These are phyloP conservation scores for Trachelus iudaicus DNA, from an alignment of 2,888 invertebrate genomes.

Conservation along the genomic window DNA sequence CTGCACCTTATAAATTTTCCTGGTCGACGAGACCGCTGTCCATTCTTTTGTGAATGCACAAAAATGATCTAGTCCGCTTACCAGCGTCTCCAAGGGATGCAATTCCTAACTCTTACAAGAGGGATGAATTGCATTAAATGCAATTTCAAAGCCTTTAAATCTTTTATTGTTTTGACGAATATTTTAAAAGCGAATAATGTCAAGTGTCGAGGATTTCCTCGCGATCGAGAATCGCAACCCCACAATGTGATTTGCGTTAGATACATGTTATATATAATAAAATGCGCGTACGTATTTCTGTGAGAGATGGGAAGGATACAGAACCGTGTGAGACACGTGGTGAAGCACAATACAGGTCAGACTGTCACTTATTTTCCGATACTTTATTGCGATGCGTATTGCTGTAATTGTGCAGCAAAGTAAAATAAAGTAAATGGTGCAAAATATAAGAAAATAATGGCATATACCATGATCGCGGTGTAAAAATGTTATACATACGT, in stretches of 20 bases:
- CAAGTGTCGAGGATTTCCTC: slow-evolving; percentile 27
- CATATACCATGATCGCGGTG: not conserved
- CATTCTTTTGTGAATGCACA: not conserved
- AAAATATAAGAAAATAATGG: slow-evolving; percentile 8
- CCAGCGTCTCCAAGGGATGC: not conserved
- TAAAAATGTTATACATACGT: not conserved
- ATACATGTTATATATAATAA: slow-evolving; percentile 20
- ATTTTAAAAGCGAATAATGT: not conserved
- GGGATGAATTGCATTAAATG: not conserved
- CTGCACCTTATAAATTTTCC: not conserved
- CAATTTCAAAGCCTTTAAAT: not conserved
- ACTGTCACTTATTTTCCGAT: slow-evolving; percentile 60
- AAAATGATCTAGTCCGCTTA: not conserved
- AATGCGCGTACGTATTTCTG: not conserved
- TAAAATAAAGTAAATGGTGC: slow-evolving; percentile 34
- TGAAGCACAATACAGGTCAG: slow-evolving; percentile 35
- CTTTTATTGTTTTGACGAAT: not conserved
- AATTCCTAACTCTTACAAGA: not conserved
- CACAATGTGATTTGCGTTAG: slow-evolving; percentile 39
- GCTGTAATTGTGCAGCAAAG: slow-evolving; percentile 2
- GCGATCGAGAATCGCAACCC: slow-evolving; percentile 39
- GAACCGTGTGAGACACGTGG: not conserved
- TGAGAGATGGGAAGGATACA: not conserved
- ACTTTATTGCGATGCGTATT: slow-evolving; percentile 36
- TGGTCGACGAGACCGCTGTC: not conserved